Evolutionary conservation across 2,797 vertebrate genomes (phyloP), one percentile per base, ranked within the genome.

Genomic region (Propithecus deckenii): DNA sequence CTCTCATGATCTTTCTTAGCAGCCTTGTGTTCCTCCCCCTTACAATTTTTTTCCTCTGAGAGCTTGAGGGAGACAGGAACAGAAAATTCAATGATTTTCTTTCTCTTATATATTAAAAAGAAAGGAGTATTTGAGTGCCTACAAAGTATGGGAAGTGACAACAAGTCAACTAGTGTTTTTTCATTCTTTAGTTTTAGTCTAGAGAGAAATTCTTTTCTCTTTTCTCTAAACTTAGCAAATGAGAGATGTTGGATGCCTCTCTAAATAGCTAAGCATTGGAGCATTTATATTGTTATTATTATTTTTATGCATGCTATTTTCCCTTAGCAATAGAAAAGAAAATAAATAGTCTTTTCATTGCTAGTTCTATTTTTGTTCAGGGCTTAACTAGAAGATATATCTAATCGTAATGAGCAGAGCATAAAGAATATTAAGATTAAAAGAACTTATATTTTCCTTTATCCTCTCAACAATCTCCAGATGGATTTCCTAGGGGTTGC

Each of bases 351-450:
- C 89, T 97, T 96, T 87, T 96, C 96, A 98, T 95, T 91, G 78
- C 55, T 2, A 38, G 87, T 97, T 96, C 97, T 97, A 97, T 98
- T 97, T 63, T 23, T 98, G 96, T 96, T 95, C 91, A 75, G 23
- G 96, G 89, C 95, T 98, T 71, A 97, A 97, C 96, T 95, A 59
- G 97, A 93, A 97, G 97, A 97, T 79, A 96, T 94, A 96, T 81
- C 95, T 98, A 94, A 91, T 96, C 72, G 96, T 96, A 98, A 98
- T 98, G 97, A 98, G 98, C 30, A 94, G 86, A 96, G 96, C 92
- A 97, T 96, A 98, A 98, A 96, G 92, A 97, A 97, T 97, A 98
- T 98, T 97, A 94, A 98, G 97, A 98, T 98, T 91, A 97, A 98
- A 97, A 94, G 95, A 98, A 97, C 63, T 97, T 96, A 38, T 85